These are phyloP conservation scores for Hippopotamyrus pictus DNA, from an alignment of 2,797 vertebrate genomes.

Conservation along the genomic window DNA sequence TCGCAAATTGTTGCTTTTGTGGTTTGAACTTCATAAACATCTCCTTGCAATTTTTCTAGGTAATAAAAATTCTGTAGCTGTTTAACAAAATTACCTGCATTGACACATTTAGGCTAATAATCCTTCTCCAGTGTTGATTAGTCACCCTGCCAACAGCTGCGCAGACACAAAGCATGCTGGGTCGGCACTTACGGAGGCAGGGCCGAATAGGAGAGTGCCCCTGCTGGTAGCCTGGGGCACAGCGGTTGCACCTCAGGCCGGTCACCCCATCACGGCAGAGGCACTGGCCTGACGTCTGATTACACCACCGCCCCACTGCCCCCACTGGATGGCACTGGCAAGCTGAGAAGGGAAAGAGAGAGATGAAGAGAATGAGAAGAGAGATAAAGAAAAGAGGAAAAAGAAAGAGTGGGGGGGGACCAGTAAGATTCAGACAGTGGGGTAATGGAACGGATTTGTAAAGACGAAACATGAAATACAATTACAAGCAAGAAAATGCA, in stretches of 20 bases:
- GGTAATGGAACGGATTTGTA: not conserved
- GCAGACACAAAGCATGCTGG: not conserved
- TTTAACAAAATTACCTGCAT: not conserved
- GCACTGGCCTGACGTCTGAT: slow-evolving; percentile 83
- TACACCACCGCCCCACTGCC: slow-evolving; percentile 73
- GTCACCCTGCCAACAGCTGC: not conserved
- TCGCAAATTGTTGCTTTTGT: not conserved
- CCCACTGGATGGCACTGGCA: slow-evolving; percentile 83
- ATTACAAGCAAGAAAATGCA: not conserved
- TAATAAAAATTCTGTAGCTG: not conserved
- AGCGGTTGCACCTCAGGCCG: slow-evolving; percentile 76
- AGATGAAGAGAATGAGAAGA: slow-evolving; percentile 10
- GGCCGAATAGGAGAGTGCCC: slow-evolving; percentile 72
- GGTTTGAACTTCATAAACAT: not conserved
- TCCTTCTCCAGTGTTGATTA: not conserved
- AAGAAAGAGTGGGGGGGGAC: not conserved
- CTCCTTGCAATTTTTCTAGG: not conserved
- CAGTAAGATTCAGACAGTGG: not conserved
- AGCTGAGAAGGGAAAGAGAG: not conserved
- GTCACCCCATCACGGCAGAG: slow-evolving; percentile 79
- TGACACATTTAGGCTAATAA: not conserved
- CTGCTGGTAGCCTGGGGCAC: slow-evolving; percentile 75
- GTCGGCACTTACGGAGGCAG: slow-evolving; percentile 72
- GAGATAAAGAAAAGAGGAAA: not conserved
- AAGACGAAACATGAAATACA: not conserved